phyloP scores from a whole-genome alignment of 2,888 invertebrate genomes.

The Lasioglossum villosulum region DNA sequence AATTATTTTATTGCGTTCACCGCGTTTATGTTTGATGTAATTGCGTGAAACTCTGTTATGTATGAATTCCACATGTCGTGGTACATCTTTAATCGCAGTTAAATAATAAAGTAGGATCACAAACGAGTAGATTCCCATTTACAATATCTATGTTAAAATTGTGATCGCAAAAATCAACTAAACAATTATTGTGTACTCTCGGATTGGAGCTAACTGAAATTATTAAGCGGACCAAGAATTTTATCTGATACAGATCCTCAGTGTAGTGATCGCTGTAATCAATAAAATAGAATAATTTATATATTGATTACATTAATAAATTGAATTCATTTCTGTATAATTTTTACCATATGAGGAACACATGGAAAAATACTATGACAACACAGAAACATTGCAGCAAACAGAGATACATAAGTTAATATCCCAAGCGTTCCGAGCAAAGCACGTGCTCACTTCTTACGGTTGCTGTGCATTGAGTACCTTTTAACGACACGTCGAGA shows the following conservation, averaged over 20 bases:
- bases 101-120: no score
- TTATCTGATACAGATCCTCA: background rate
- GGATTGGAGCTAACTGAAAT: background rate
- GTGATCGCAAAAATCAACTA: background rate
- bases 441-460: slow-evolving; percentile 1
- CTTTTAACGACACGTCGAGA: slow-evolving; percentile 58
- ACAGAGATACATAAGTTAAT: background rate
- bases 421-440: background rate
- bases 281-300: no score
- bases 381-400: background rate
- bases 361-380: background rate
- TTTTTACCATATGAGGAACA: no score
- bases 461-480: slow-evolving; percentile 52
- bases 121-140: background rate
- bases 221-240: background rate
- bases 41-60: background rate
- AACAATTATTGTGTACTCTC: background rate
- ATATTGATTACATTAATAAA: background rate
- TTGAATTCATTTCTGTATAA: background rate
- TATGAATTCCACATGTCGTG: background rate
- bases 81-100: background rate
- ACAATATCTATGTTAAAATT: background rate
- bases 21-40: background rate
- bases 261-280: background rate
- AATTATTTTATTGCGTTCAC: background rate